phyloP scores from a whole-genome alignment of 2,888 invertebrate genomes.

The Cynaeus angustus region DNA sequence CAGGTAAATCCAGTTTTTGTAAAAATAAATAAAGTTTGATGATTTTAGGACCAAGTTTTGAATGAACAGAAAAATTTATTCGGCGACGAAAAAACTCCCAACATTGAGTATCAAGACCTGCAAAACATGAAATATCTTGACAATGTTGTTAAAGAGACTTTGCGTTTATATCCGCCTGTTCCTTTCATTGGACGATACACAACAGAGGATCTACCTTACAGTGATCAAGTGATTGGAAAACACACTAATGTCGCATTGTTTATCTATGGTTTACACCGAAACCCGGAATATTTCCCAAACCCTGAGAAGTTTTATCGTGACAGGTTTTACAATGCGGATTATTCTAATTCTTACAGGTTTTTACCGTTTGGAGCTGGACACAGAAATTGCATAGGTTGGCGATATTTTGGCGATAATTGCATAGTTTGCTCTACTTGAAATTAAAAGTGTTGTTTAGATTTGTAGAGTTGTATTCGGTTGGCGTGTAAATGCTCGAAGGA shows the following conservation, averaged over 20 bases:
- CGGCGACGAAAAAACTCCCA: slow-evolving; percentile 55
- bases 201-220: no score
- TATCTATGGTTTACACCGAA: slow-evolving; percentile 72
- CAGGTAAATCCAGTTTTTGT: slow-evolving; percentile 62
- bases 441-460: slow-evolving; percentile 74
- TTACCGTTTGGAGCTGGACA: slow-evolving; percentile 78
- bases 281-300: slow-evolving; percentile 72
- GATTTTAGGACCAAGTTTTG: slow-evolving; percentile 54
- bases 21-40: no score
- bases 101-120: slow-evolving; percentile 61
- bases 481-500: no score
- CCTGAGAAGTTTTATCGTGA: slow-evolving; percentile 74
- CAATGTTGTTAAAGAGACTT: slow-evolving; percentile 63
- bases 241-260: slow-evolving; percentile 69
- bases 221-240: slow-evolving; percentile 61
- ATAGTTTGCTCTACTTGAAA: slow-evolving; percentile 73
- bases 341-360: slow-evolving; percentile 73
- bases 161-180: slow-evolving; percentile 64
- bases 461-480: no score
- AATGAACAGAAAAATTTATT: slow-evolving; percentile 68
- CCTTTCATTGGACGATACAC: slow-evolving; percentile 59
- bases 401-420: slow-evolving; percentile 14
- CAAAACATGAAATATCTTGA: slow-evolving; percentile 66
- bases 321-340: slow-evolving; percentile 69
- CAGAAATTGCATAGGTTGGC: slow-evolving; percentile 75